Conservation (phyloP, 1,140 invertebrate species). For the Stegodyphus dumicola region DNA sequence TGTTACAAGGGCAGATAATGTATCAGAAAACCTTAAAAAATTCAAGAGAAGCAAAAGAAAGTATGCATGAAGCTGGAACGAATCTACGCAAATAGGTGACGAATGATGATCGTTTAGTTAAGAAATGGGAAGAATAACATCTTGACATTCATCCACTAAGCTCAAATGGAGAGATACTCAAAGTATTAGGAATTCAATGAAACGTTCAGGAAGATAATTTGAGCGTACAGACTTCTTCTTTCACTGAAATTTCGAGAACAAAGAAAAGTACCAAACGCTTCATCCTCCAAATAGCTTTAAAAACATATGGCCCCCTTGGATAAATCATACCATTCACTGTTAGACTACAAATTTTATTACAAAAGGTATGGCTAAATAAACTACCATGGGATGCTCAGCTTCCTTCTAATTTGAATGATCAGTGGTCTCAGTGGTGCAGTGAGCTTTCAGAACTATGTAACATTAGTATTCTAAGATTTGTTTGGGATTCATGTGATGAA, state of each 20-base stretch:
- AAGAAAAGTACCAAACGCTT: neutral
- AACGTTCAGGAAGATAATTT: neutral
- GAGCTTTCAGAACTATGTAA: neutral
- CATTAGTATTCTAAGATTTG: neutral
- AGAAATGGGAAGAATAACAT: slow-evolving; percentile 2
- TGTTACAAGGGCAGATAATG: neutral
- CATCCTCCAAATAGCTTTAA: neutral
- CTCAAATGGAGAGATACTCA: neutral
- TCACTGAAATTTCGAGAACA: neutral
- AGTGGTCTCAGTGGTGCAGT: neutral
- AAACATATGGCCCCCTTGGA: neutral
- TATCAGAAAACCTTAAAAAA: neutral
- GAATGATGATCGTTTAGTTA: neutral
- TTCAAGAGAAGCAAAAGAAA: neutral
- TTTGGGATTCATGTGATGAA: neutral
- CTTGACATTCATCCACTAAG: neutral
- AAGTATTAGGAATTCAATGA: slow-evolving; percentile 1
- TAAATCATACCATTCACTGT: neutral
- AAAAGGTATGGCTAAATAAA: neutral
- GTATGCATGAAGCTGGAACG: neutral
- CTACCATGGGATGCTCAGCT: neutral
- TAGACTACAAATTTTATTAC: neutral
- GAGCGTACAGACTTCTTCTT: neutral
- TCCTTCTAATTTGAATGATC: neutral
- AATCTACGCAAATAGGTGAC: slow-evolving; percentile 8